These are phyloP conservation scores for Erebia palarica DNA, from an alignment of 2,888 invertebrate species.

Conservation along the genomic window DNA sequence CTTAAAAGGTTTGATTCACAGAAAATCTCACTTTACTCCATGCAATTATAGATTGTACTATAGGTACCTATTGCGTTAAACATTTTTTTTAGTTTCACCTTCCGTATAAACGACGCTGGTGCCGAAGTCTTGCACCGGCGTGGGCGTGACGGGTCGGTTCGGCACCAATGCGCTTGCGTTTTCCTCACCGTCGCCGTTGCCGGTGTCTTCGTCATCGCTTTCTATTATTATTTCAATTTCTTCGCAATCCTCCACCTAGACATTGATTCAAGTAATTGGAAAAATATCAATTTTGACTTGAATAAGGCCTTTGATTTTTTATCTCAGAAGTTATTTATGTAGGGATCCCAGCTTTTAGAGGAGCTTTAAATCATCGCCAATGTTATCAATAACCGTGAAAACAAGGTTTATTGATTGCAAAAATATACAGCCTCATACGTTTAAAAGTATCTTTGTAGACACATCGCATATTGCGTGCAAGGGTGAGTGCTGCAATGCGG, in stretches of 20 bases:
- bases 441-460: background rate
- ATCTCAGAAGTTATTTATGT: background rate
- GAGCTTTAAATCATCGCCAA: too few species aligned
- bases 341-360: background rate
- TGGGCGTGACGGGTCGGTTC: slow-evolving; percentile 67
- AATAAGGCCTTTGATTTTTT: background rate
- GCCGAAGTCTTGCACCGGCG: slow-evolving; percentile 73
- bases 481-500: slow-evolving; percentile 3
- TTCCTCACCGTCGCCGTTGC: slow-evolving; percentile 50
- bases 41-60: slow-evolving; percentile 11
- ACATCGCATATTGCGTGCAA: background rate
- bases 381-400: too few species aligned
- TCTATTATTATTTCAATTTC: slow-evolving; percentile 73
- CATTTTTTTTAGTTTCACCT: slow-evolving; percentile 50
- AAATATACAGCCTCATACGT: too few species aligned
- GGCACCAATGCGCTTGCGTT: slow-evolving; percentile 46
- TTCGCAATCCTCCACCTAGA: slow-evolving; percentile 77
- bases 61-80: slow-evolving; percentile 15
- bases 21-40: slow-evolving; percentile 8
- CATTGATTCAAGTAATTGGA: slow-evolving; percentile 9
- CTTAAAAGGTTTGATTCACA: background rate
- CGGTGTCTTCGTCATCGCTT: slow-evolving; percentile 52
- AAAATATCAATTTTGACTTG: background rate
- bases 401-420: too few species aligned
- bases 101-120: slow-evolving; percentile 69